Evolutionary conservation across 2,888 invertebrate species (phyloP).

Genomic region (Fragum fragum): DNA sequence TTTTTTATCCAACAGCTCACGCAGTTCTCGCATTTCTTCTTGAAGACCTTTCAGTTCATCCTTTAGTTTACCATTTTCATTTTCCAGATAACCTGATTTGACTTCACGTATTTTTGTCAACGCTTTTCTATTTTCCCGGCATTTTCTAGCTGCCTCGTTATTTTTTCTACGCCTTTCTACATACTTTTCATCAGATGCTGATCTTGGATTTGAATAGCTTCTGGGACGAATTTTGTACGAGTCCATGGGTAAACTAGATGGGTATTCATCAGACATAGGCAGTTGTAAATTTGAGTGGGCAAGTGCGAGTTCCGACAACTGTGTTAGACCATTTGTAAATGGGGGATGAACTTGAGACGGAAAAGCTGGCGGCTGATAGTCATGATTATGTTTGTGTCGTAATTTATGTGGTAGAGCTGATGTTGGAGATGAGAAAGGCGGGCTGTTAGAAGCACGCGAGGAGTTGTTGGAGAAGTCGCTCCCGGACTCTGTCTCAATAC

Average conservation of each 20-base stretch:
- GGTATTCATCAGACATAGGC: constrained; percentile 46
- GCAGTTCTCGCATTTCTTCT: constrained; percentile 96
- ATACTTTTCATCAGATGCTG: constrained; percentile 80
- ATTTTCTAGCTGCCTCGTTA: constrained; percentile 87
- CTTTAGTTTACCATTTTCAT: constrained; percentile 89
- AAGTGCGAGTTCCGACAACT: constrained; percentile 81
- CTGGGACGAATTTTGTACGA: constrained; percentile 40
- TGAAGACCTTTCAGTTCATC: constrained; percentile 94
- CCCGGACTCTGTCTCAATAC: constrained; percentile 64
- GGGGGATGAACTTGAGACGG: constrained; percentile 48
- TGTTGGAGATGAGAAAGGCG: constrained; percentile 63
- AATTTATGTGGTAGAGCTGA: constrained; percentile 80
- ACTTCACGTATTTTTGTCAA: constrained; percentile 86
- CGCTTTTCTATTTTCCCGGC: constrained; percentile 87
- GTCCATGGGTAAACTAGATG: constrained; percentile 30
- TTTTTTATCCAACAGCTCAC: constrained; percentile 87
- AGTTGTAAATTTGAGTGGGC: constrained; percentile 74
- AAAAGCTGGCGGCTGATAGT: constrained; percentile 48
- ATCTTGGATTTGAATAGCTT: constrained; percentile 64
- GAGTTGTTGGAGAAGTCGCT: constrained; percentile 71
- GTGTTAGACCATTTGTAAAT: constrained; percentile 79
- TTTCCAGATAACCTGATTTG: constrained; percentile 85
- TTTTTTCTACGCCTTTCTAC: constrained; percentile 87
- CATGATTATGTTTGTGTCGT: constrained; percentile 76
- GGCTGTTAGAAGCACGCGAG: constrained; percentile 69